Conservation (phyloP, 2,113 vertebrate species). For the Reinhardtius hippoglossoides region DNA sequence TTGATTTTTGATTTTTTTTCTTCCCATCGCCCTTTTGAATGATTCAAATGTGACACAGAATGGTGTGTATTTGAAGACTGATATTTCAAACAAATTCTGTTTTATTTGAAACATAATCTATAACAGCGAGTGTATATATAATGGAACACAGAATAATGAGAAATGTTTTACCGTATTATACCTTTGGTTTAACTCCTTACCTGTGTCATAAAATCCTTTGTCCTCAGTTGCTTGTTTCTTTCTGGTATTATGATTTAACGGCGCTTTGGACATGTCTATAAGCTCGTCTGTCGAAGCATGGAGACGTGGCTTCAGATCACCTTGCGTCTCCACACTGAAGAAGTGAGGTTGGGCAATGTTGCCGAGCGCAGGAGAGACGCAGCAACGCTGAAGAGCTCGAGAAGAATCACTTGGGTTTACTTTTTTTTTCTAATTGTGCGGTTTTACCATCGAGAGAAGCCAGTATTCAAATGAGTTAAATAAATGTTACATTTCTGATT, state of each 20-base stretch:
- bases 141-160: constrained; percentile 58
- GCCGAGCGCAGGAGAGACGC: neutral
- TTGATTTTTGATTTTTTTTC: constrained; percentile 33
- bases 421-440: neutral
- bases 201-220: constrained; percentile 72
- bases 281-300: constrained; percentile 77
- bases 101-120: constrained; percentile 61
- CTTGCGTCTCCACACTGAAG: constrained; percentile 71
- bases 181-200: constrained; percentile 65
- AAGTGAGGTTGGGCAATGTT: constrained; percentile 63
- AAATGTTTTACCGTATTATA: constrained; percentile 71
- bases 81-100: constrained; percentile 35
- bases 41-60: constrained; percentile 68
- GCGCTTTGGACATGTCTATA: constrained; percentile 77
- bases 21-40: constrained; percentile 45
- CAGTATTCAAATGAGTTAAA: neutral
- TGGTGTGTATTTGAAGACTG: constrained; percentile 65
- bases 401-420: neutral
- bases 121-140: constrained; percentile 70
- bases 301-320: constrained; percentile 63
- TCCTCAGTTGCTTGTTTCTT: constrained; percentile 72
- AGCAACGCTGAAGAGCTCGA: neutral
- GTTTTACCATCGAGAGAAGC: neutral
- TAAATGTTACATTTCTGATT: too few species aligned
- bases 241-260: constrained; percentile 66